A percentile compares a stretch with the other conserved stretches of the same genome.
phyloP scores from a whole-genome alignment of 2,797 vertebrate species.

The Cygnus olor region DNA sequence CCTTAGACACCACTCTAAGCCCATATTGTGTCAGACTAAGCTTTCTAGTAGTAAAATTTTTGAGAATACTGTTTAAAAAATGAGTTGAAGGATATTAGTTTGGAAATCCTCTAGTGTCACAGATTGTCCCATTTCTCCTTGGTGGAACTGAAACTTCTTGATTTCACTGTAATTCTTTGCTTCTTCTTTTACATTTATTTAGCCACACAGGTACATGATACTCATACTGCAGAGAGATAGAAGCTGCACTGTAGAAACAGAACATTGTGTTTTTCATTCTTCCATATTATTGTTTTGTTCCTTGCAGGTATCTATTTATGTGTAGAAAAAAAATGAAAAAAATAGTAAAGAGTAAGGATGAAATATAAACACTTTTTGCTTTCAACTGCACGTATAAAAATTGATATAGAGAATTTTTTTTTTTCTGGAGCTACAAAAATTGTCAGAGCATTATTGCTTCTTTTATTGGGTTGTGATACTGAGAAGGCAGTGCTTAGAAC shows the following conservation, averaged over 20 bases:
- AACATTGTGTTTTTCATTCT: background rate
- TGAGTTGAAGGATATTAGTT: background rate
- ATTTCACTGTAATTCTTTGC: background rate
- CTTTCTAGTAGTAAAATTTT: background rate
- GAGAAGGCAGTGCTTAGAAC: background rate
- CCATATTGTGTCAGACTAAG: background rate
- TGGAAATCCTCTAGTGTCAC: background rate
- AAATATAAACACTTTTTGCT: rapidly evolving
- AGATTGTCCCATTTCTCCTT: background rate
- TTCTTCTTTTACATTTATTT: background rate
- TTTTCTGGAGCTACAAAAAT: background rate
- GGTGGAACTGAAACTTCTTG: background rate
- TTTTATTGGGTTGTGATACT: background rate
- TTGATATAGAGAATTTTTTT: background rate
- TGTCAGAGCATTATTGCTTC: background rate
- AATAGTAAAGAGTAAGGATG: background rate
- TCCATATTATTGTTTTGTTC: background rate
- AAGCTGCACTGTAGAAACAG: background rate
- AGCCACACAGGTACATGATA: no score
- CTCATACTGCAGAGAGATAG: background rate
- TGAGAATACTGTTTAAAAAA: background rate
- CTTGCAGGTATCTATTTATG: background rate
- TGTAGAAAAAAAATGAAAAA: background rate
- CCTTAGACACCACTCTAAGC: background rate
- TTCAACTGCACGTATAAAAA: background rate